A percentile compares a stretch with the other conserved stretches of the same genome.
Evolutionary conservation across 2,113 vertebrate genomes (phyloP).

Genomic region (Lepisosteus oculatus): DNA sequence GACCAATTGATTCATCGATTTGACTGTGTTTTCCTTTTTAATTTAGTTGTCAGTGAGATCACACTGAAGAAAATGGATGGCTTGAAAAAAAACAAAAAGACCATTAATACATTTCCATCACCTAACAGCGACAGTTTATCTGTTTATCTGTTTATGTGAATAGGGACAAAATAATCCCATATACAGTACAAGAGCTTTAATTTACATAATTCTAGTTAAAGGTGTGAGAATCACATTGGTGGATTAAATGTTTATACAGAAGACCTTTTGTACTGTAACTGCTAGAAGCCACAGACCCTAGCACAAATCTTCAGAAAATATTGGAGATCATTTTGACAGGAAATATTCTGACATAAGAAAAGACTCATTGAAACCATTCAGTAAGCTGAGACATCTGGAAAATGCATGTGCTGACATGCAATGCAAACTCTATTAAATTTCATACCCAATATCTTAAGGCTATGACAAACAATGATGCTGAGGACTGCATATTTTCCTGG

Average conservation of each 20-base stretch:
- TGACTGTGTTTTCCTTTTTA: no score
- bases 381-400: background rate
- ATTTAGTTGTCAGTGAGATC: no score
- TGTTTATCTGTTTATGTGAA: no score
- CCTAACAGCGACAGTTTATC: no score
- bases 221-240: background rate
- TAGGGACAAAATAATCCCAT: no score
- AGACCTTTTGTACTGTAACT: background rate
- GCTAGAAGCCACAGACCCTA: background rate
- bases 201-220: background rate
- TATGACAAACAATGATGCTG: slow-evolving; percentile 29
- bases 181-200: no score
- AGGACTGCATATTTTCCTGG: slow-evolving; percentile 29
- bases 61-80: no score
- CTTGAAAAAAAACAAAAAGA: no score
- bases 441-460: slow-evolving; percentile 13
- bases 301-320: background rate
- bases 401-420: background rate
- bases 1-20: no score
- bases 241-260: background rate
- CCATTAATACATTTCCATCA: no score
- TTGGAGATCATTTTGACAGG: slow-evolving; percentile 12
- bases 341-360: background rate
- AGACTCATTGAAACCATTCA: slow-evolving; percentile 4
- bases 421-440: slow-evolving; percentile 17